Base-by-base conservation (phyloP, 2,888 invertebrate species). In the Yponomeuta cagnagella region DNA sequence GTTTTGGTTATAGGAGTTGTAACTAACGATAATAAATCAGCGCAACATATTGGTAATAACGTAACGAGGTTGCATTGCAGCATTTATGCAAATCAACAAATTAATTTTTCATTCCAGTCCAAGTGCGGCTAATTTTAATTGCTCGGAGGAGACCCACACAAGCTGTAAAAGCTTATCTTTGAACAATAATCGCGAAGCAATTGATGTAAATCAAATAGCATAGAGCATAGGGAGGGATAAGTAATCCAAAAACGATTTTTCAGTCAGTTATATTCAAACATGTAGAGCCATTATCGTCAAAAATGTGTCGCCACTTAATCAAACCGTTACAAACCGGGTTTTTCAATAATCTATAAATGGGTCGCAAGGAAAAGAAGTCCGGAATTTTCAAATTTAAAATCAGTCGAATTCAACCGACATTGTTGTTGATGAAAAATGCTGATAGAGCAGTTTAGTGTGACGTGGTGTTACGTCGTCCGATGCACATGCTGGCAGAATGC, bases 71-170 rank as follows among this genome's bases (percentile, higher is more conserved):
- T 68, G 48, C 37, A 43, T 48, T 68, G 23, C 37, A 43, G 37
- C 68, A 48, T 67, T 67, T 43, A 67, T 68, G 68, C 8, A 43
- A 68, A 68, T 68, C 43, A n/a, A n/a, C 68, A 43, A 68, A 23
- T 67, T 67, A 67, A 48, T 67, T 67, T 3, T 2, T 64, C 1
- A 64, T 30, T 64, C 52, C 31, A 64, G 64, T 64, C 64, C 67
- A 37, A 68, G 37, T 43, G 48, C 37, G 48, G 23, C 48, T 48
- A 68, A 68, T 68, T 68, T 68, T 43, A 68, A 68, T 43, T 43
- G 23, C 15, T 48, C 68, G n/a, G 48, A 48, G 52, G 52, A 43
- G 68, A 68, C 68, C 68, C 43, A 68, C 67, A 67, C 67, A 48
- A 37, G 68, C 48, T 68, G 9, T 15, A n/a, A 68, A 43, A 37